phyloP scores from a whole-genome alignment of 1,140 invertebrate species.

The Orius insidiosus region DNA sequence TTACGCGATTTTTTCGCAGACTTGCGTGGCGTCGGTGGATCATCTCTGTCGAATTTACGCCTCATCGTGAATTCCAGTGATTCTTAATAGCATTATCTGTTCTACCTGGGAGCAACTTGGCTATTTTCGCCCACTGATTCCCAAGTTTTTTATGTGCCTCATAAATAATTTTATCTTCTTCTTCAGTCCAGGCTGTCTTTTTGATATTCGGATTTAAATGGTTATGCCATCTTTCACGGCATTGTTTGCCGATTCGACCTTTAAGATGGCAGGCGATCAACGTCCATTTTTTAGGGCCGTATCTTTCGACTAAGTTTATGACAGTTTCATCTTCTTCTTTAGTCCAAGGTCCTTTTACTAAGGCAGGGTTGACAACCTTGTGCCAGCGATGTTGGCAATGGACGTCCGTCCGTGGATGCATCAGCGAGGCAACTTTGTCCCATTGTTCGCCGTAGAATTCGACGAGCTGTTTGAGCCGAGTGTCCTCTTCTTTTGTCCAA shows the following conservation, averaged over 20 bases:
- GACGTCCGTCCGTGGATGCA: constrained; percentile 75
- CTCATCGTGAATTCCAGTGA: constrained; percentile 99
- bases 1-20: constrained; percentile 1
- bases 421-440: constrained; percentile 64
- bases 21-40: background rate
- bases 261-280: constrained; percentile 85
- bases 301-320: constrained; percentile 73
- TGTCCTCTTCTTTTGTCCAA: constrained; percentile 35
- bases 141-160: constrained; percentile 75
- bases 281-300: constrained; percentile 95
- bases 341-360: constrained; percentile 96
- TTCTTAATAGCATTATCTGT: constrained; percentile 99
- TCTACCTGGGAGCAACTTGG: constrained; percentile 79
- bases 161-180: constrained; percentile 85
- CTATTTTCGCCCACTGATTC: constrained; percentile 97
- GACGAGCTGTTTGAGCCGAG: constrained; percentile 65
- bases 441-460: constrained; percentile 61
- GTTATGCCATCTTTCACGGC: constrained; percentile 94
- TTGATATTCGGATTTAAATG: constrained; percentile 96
- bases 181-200: constrained; percentile 90
- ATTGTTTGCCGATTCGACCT: constrained; percentile 75
- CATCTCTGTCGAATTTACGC: constrained; percentile 30
- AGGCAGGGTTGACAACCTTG: constrained; percentile 88
- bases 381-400: constrained; percentile 95
- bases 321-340: constrained; percentile 97